Conservation (phyloP, 2,888 invertebrate species). For the Drosophila borborema region DNA sequence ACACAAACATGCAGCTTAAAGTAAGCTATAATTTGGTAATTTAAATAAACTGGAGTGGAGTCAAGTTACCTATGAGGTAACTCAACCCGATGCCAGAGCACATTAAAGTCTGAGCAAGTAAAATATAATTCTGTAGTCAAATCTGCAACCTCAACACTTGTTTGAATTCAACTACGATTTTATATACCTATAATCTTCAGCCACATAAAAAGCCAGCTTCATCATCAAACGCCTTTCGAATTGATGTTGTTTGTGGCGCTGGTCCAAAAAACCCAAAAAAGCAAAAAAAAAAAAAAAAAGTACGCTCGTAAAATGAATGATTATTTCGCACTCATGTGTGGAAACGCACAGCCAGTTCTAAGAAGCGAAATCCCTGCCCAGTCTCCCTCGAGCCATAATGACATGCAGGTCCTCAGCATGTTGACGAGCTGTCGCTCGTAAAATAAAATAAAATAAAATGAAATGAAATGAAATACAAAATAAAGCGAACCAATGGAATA, state of each 20-base stretch:
- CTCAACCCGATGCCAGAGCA: too few species aligned
- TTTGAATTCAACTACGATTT: constrained; percentile 15
- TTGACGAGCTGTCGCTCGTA: constrained; percentile 60
- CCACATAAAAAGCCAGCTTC: constrained; percentile 30
- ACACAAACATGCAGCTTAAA: not conserved
- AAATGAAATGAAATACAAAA: constrained; percentile 1
- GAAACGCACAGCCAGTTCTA: constrained; percentile 16
- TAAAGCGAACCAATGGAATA: constrained; percentile 14
- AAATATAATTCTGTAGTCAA: not conserved
- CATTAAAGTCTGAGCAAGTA: not conserved
- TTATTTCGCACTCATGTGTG: constrained; percentile 56
- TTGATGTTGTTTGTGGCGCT: constrained; percentile 43
- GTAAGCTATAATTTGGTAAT: not conserved
- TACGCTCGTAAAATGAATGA: constrained; percentile 53
- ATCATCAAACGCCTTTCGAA: constrained; percentile 29
- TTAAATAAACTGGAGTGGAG: too few species aligned
- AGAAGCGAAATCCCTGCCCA: constrained; percentile 39
- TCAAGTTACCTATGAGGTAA: too few species aligned
- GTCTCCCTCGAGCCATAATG: constrained; percentile 58
- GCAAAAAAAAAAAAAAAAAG: not conserved
- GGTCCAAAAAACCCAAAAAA: constrained; percentile 11
- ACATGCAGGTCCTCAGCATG: constrained; percentile 65
- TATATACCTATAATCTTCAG: constrained; percentile 13
- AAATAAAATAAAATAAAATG: constrained; percentile 26
- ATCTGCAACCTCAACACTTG: constrained; percentile 8